Evolutionary conservation across 2,888 invertebrate species (phyloP), one percentile per base, ranked within the genome.

Genomic region (Epiblema foenella): DNA sequence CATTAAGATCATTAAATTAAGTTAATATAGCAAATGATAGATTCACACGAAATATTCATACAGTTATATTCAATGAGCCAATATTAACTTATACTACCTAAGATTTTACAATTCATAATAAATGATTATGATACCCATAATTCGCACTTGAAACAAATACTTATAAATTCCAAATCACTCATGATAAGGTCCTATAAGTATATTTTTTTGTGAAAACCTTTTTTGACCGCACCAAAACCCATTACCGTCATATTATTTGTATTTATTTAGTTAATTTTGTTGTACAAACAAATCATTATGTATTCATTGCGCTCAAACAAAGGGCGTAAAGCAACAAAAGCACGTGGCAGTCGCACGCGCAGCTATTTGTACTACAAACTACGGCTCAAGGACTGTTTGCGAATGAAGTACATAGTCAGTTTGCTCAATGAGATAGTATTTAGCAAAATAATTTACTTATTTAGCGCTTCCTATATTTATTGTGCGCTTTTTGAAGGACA

Each of bases 301-400:
- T 49, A 69, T 54, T 70, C 52, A 70, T 66, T 65, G 65, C 29
- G 58, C 51, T 46, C 65, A 70, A 65, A 70, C 65, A 70, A 69
- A 60, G 65, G 59, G 59, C 62, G 63, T 42, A 63, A 39, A 52
- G 67, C 67, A 59, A 67, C 59, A 59, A 57, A 57, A 46, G 52
- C 70, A 70, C 65, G 70, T 65, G 70, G 65, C 54, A 0, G 46
- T 29, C 54, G 69, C 69, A 65, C 69, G 69, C 70, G 70, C 69
- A 11, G 18, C 12, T 58, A 46, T 70, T 70, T 60, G 70, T 66
- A 24, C 70, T 59, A 66, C 29, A 46, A 65, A 63, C 49, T 37
- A 59, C 24, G 20, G 20, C 37, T 51, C 54, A 42, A 39, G 69
- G 51, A 64, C 56, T 69, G 37, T 57, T 49, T 69, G 69, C 17